Base-by-base conservation (phyloP, 1,140 invertebrate species). In the Bombus superbus region DNA sequence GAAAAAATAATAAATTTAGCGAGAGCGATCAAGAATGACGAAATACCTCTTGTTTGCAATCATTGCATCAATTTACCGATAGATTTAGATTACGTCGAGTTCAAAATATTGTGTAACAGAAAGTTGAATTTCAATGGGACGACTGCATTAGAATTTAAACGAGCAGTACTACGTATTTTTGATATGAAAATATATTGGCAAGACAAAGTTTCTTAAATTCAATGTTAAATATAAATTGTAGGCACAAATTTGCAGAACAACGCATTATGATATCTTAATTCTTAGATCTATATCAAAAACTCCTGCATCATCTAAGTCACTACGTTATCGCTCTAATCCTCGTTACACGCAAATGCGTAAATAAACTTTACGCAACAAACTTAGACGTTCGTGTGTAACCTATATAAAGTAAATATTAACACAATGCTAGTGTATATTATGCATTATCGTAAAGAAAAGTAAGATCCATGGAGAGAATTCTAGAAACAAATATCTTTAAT, bases 101-200 rank as follows among this genome's bases (percentile, higher is more conserved):
- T 22, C 5, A 53, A 53, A 53, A 53, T 53, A 53, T 53, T 53
- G 18, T 2, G 1, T n/a, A 62, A n/a, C 59, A 62, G 18, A 22
- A 18, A 22, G 47, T n/a, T 62, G 28, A n/a, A n/a, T 62, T n/a
- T n/a, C 13, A 13, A 62, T 62, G 59, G 28, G n/a, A 62, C 59
- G 28, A 62, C 59, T n/a, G 28, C 4, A n/a, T 15, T 53, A 15
- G 47, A 53, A 53, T 62, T 62, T 1, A n/a, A n/a, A n/a, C 59
- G 3, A 62, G 59, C 59, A 62, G 10, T 13, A 62, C 59, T n/a
- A n/a, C 1, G 28, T 66, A 66, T 22, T 62, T 32, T 59, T 40
- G 64, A 32, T 87, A 87, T 35, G 76, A 87, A 87, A 87, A 85
- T 87, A 87, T 66, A 72, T 87, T 87, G 83, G 86, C 86, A 87